Base-by-base conservation (phyloP, 2,888 invertebrate genomes). In the Synergus gifuensis region DNA sequence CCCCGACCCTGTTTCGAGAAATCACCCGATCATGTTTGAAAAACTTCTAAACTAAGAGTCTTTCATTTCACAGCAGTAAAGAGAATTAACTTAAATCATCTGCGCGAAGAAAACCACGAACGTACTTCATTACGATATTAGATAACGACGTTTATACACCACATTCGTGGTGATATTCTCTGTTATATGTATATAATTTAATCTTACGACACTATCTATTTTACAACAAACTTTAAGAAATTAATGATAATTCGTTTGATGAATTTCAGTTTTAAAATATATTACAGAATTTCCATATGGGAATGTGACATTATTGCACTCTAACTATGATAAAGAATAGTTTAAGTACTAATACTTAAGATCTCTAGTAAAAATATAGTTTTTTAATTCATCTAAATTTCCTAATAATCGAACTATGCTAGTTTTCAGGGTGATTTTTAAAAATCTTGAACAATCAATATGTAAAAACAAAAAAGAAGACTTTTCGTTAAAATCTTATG, bases 291-390 rank as follows among this genome's bases (percentile, higher is more conserved):
- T 22, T 28, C 16, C 28, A 49, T 67, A 12, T 67, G 42, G 16
- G 36, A 49, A 54, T 73, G 49, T 49, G n/a, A 69, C 11, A 73
- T 36, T 73, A 73, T 73, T 73, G 54, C 73, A 73, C 73, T 73
- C 36, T 49, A 73, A 54, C 49, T 54, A 54, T 69, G 46, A 46
- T 49, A 73, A 54, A 22, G 8, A 40, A 64, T 16, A 22, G 36
- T 54, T 28, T 14, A 69, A 69, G n/a, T 54, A 46, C 28, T 49
- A 28, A 73, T 28, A 16, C 22, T 46, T 69, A 49, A 46, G 69
- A 2, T 54, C 12, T 67, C 18, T 44, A 67, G 60, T 64, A 73
- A 49, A 73, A 73, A 73, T 49, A 54, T 54, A 73, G 1, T 49
- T 22, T 49, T 18, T 18, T 12, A 28, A n/a, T 60, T 11, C 22